Percentiles rank a stretch among this genome's conserved stretches.
Conservation (phyloP, 2,888 invertebrate species). For the Pachymerium ferrugineum region DNA sequence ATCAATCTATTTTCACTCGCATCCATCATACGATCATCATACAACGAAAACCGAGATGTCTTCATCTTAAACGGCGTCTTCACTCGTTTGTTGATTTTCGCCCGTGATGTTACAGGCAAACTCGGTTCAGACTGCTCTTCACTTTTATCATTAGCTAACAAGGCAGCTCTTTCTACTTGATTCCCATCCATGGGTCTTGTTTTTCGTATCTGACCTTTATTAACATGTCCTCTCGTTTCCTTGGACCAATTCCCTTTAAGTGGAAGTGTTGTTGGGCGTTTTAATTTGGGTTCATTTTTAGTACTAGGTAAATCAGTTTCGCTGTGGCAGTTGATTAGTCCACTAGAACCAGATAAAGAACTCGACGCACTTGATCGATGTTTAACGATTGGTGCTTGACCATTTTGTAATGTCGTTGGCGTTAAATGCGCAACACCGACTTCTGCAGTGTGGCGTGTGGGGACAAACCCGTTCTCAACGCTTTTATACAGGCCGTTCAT, state of each 20-base stretch:
- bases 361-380: slow-evolving; percentile 19
- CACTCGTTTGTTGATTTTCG: slow-evolving; percentile 35
- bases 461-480: slow-evolving; percentile 32
- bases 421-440: slow-evolving; percentile 34
- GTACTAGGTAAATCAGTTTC: background rate
- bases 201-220: background rate
- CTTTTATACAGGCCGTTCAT: slow-evolving; percentile 8
- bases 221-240: slow-evolving; percentile 39
- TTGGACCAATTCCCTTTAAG: slow-evolving; percentile 30
- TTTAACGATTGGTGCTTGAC: slow-evolving; percentile 35
- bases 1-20: background rate
- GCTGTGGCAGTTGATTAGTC: slow-evolving; percentile 19
- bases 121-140: background rate
- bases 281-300: slow-evolving; percentile 27
- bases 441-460: slow-evolving; percentile 32
- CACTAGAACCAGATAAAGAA: background rate
- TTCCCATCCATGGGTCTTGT: slow-evolving; percentile 11
- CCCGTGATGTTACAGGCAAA: background rate
- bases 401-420: slow-evolving; percentile 33
- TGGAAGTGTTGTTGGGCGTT: slow-evolving; percentile 34
- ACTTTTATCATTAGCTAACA: background rate
- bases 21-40: slow-evolving; percentile 81
- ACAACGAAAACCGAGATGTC: slow-evolving; percentile 64
- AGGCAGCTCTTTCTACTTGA: background rate
- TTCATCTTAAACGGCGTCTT: slow-evolving; percentile 40